Base-by-base conservation (phyloP, 2,888 invertebrate species). In the Ennomos quercinarius region DNA sequence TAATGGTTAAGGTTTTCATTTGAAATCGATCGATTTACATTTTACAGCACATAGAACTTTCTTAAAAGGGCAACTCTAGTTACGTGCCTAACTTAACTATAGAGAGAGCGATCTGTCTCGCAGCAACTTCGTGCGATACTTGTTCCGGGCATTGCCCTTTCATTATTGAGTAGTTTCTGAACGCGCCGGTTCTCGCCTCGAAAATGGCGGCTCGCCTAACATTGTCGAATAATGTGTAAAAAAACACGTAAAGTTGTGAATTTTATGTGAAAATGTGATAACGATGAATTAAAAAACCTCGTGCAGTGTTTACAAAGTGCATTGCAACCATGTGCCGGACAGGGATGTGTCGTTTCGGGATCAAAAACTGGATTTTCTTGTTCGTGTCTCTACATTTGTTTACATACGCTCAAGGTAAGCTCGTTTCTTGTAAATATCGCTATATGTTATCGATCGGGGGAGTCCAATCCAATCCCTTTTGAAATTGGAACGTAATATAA, bases 331-430 rank as follows among this genome's bases (percentile, higher is more conserved):
- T 92, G 93, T 88, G 87, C 70, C 90, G 91, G 90, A 90, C 90
- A 84, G 89, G 86, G 78, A 84, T 88, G 81, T 86, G 82, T 77
- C 83, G 85, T 75, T 90, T 88, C 76, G 87, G 89, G 71, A 81
- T 85, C 62, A 86, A 86, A 82, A 90, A 89, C 87, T 92, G 91
- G 91, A 91, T 93, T 81, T 90, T 89, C 82, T 87, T 92, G 86
- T 73, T 88, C 73, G 84, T 79, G 80, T 81, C 82, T 72, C 73
- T 87, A 73, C 83, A 87, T 87, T 92, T 93, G 92, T 93, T 93
- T 93, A 93, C 93, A 88, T 90, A 87, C 79, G 89, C 80, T 81
- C 86, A 92, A 93, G 93, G 93, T 93, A 84, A 89, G 89, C 78
- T 77, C 80, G 82, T 83, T 85, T 80, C 78, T 74, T 78, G 83